Evolutionary conservation across 2,113 vertebrate genomes (phyloP).

Genomic region (Excalfactoria chinensis): DNA sequence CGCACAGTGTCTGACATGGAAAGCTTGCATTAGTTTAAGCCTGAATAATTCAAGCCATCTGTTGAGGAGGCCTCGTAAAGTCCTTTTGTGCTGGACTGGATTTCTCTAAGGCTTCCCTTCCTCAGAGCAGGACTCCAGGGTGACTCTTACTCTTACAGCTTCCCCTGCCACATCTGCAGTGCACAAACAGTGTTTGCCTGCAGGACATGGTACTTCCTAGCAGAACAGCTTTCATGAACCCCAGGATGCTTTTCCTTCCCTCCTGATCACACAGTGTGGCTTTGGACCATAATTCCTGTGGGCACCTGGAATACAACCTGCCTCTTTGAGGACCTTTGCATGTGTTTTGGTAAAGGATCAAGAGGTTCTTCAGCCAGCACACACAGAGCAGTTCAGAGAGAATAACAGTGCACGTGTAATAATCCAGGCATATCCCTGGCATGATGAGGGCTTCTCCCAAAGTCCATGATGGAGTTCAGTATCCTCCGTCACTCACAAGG

Average conservation of each 20-base stretch:
- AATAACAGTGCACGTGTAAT: not conserved
- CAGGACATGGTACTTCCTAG: not conserved
- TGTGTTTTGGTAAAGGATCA: not conserved
- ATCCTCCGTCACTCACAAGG: not conserved
- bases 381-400: not conserved
- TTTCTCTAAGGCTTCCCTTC: conserved; percentile 4
- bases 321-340: not conserved
- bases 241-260: not conserved
- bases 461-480: not conserved
- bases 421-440: not conserved
- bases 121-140: not conserved
- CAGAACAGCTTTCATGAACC: not conserved
- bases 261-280: fast-evolving
- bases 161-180: not conserved
- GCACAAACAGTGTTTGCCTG: not conserved
- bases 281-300: not conserved
- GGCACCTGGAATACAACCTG: not conserved
- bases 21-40: conserved; percentile 28
- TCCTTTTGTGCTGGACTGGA: not conserved
- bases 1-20: not conserved
- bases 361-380: not conserved
- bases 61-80: not conserved
- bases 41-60: conserved; percentile 45
- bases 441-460: not conserved
- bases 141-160: not conserved